Conservation (phyloP, 2,888 invertebrate species). For the Melangyna quadrimaculata region DNA sequence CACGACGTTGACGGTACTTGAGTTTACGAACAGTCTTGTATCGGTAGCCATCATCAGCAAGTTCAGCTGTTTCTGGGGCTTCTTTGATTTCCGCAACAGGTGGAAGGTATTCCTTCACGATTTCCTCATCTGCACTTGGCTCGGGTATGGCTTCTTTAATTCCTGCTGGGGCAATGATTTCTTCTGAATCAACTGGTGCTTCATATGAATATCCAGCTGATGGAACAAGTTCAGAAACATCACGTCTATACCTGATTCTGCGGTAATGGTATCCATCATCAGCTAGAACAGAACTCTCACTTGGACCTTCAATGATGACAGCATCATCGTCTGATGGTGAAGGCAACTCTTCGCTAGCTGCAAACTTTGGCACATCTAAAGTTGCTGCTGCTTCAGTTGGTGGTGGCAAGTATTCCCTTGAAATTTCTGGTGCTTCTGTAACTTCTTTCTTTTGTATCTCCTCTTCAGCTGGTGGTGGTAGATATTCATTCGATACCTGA, state of each 20-base stretch:
- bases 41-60: conserved; percentile 58
- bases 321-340: conserved; percentile 36
- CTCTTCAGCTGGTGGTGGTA: conserved; percentile 49
- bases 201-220: not conserved
- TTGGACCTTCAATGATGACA: conserved; percentile 35
- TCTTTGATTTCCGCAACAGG: conserved; percentile 33
- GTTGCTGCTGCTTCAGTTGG: conserved; percentile 31
- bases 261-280: conserved; percentile 49
- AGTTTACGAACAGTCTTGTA: conserved; percentile 58
- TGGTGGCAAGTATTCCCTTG: conserved; percentile 50
- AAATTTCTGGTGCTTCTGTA: not conserved
- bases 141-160: not conserved
- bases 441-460: not conserved
- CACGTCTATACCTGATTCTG: conserved; percentile 41
- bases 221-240: conserved; percentile 36
- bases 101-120: conserved; percentile 20
- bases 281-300: conserved; percentile 26
- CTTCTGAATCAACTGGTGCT: not conserved
- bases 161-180: conserved; percentile 8
- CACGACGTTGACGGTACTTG: conserved; percentile 34
- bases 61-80: conserved; percentile 42
- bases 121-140: not conserved
- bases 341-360: conserved; percentile 13
- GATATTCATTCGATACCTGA: conserved; percentile 64
- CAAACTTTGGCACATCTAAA: conserved; percentile 5